Evolutionary conservation across 2,888 invertebrate genomes (phyloP).

Genomic region (Nephrotoma appendiculata): DNA sequence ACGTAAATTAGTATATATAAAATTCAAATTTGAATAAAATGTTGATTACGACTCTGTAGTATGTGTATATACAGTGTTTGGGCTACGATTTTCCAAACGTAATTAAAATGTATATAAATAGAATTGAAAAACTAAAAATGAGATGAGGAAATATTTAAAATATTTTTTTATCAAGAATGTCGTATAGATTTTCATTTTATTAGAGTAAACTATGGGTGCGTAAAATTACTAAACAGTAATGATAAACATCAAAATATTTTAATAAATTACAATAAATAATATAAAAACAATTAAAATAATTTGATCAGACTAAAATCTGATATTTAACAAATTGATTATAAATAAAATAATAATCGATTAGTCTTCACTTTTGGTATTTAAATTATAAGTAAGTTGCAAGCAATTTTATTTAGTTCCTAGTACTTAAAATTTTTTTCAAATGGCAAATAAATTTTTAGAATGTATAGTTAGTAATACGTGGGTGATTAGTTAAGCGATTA

Average conservation of each 20-base stretch:
- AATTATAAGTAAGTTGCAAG: neutral
- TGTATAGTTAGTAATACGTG: too few relatives aligned
- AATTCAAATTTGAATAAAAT: neutral
- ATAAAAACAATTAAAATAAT: neutral
- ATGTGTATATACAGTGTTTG: neutral
- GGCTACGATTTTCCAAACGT: neutral
- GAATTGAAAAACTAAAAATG: neutral
- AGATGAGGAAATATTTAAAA: neutral
- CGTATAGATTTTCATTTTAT: neutral
- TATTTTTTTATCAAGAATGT: neutral
- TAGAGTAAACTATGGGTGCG: neutral
- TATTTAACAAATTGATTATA: neutral
- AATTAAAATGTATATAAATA: neutral
- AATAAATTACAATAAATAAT: neutral
- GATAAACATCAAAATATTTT: neutral
- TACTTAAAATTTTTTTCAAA: neutral
- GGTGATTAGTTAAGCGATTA: too few relatives aligned
- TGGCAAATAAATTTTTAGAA: too few relatives aligned
- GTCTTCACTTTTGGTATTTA: neutral
- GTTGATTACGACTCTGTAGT: neutral
- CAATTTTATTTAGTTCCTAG: neutral
- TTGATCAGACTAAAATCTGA: neutral
- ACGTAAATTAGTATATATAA: neutral
- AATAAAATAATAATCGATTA: neutral
- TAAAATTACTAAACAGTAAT: neutral